Evolutionary conservation across 2,888 invertebrate species (phyloP).

Genomic region (Parnassius glacialis): DNA sequence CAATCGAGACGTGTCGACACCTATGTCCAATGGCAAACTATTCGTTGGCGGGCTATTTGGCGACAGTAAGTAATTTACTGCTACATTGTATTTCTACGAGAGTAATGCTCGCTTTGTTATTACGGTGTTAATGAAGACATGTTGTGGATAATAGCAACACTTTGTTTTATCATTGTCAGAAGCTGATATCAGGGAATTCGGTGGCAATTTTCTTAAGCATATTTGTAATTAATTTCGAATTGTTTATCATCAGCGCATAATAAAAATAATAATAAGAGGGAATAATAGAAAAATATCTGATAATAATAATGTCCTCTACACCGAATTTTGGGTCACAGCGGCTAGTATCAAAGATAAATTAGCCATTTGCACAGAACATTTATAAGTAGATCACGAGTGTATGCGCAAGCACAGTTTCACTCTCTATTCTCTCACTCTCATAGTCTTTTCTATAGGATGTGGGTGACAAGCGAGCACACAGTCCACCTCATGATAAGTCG

Average conservation of each 20-base stretch:
- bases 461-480: no score
- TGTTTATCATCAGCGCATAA: background rate
- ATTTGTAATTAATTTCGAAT: background rate
- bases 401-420: no score
- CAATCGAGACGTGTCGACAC: conserved; percentile 34
- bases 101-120: conserved; percentile 68
- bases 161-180: conserved; percentile 29
- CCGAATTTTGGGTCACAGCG: no score
- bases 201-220: background rate
- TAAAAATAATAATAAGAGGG: no score
- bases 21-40: conserved; percentile 56
- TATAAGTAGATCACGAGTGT: no score
- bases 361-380: no score
- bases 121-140: conserved; percentile 65
- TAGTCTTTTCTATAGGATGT: no score
- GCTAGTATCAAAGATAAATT: no score
- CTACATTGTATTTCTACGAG: conserved; percentile 63
- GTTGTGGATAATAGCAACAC: conserved; percentile 31
- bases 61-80: conserved; percentile 78
- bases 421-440: no score
- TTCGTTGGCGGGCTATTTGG: conserved; percentile 71
- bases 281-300: no score
- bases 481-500: no score
- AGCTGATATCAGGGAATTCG: conserved; percentile 13
- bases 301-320: no score